A percentile compares a stretch with the other conserved stretches of the same genome.
phyloP scores from a whole-genome alignment of 2,888 invertebrate species.

The Lathronympha strigana region DNA sequence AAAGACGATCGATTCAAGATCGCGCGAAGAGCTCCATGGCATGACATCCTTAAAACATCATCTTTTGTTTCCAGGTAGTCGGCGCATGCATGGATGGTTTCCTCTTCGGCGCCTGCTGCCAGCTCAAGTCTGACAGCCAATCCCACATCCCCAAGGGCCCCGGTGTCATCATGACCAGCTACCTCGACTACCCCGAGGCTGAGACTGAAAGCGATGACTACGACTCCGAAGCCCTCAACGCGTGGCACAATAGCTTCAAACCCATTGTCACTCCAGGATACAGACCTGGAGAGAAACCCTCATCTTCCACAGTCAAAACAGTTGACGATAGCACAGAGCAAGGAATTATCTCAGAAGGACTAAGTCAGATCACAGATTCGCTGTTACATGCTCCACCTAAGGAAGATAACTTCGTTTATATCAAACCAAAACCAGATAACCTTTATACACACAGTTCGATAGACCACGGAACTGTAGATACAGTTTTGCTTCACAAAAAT shows the following conservation, averaged over 20 bases:
- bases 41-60: no score
- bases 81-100: conserved; percentile 97
- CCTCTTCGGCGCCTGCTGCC: conserved; percentile 96
- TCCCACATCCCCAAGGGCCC: conserved; percentile 80
- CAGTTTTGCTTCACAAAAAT: conserved; percentile 84
- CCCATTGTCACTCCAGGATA: conserved; percentile 79
- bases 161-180: conserved; percentile 78
- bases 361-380: conserved; percentile 83
- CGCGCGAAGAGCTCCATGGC: no score
- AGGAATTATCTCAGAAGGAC: conserved; percentile 83
- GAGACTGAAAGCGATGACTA: conserved; percentile 71
- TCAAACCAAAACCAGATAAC: conserved; percentile 66
- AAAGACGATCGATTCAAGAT: no score
- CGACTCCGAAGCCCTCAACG: conserved; percentile 70
- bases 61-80: conserved; percentile 75
- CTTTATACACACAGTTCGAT: conserved; percentile 83
- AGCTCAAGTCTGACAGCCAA: conserved; percentile 83
- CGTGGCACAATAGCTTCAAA: conserved; percentile 77
- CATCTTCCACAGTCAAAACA: conserved; percentile 57
- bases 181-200: conserved; percentile 74
- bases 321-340: conserved; percentile 65
- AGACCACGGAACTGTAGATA: conserved; percentile 85
- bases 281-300: conserved; percentile 61
- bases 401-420: conserved; percentile 66
- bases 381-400: conserved; percentile 75